These are phyloP conservation scores for Callipepla californica DNA, from an alignment of 2,113 vertebrate genomes.

Conservation along the genomic window DNA sequence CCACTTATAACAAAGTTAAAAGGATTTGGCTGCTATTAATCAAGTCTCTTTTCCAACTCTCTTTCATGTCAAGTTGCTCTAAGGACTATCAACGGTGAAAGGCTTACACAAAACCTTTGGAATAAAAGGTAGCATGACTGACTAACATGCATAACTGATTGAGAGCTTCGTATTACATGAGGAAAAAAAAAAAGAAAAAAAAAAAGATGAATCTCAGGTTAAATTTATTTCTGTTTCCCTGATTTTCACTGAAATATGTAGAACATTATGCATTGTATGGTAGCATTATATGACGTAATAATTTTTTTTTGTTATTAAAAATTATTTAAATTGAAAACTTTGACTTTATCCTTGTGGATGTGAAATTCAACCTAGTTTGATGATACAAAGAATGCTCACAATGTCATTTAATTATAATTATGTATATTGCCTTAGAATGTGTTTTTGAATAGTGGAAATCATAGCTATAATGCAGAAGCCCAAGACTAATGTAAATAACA, in stretches of 20 bases:
- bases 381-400: neutral
- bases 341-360: neutral
- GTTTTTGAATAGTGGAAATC: neutral
- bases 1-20: neutral
- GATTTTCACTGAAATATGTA: neutral
- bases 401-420: neutral
- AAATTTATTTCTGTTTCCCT: neutral
- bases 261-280: neutral
- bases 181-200: neutral
- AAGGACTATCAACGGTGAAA: neutral
- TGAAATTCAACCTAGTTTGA: neutral
- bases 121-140: neutral
- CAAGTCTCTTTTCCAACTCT: neutral
- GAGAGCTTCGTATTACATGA: neutral
- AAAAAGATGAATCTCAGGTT: neutral
- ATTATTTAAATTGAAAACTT: neutral
- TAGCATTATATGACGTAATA: neutral
- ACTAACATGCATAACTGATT: neutral
- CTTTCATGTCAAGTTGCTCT: neutral
- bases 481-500: neutral
- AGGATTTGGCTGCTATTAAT: neutral
- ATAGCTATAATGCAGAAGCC: neutral
- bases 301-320: neutral
- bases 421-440: neutral
- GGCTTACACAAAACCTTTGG: neutral